Evolutionary conservation across 2,888 invertebrate species (phyloP).

Genomic region (Sinodicranocentrus sp.): DNA sequence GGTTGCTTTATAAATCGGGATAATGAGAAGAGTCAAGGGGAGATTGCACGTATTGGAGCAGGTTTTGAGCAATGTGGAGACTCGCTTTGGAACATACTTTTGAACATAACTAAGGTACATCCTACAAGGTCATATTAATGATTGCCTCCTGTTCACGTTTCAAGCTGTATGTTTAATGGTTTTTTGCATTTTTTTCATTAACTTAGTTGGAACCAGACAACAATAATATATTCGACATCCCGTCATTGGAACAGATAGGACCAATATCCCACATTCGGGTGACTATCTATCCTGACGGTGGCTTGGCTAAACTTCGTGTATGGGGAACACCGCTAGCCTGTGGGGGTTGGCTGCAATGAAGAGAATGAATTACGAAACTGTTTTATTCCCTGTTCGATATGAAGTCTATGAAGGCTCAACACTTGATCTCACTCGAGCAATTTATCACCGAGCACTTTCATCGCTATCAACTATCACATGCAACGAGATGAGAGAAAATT

Average conservation of each 20-base stretch:
- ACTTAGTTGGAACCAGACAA: conserved; percentile 61
- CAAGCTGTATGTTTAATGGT: too few species aligned
- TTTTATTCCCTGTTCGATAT: too few species aligned
- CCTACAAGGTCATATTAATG: not conserved
- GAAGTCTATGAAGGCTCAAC: too few species aligned
- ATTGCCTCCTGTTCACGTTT: not conserved
- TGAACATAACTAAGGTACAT: conserved; percentile 81
- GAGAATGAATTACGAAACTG: too few species aligned
- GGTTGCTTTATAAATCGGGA: conserved; percentile 77
- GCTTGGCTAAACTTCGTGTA: conserved; percentile 82
- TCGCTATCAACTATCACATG: too few species aligned
- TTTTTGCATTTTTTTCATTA: not conserved
- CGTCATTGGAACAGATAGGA: conserved; percentile 36
- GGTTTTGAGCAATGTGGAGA: conserved; percentile 32
- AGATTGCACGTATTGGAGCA: conserved; percentile 52
- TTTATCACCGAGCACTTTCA: too few species aligned
- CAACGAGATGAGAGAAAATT: too few species aligned
- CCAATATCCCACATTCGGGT: conserved; percentile 81
- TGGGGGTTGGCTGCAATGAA: too few species aligned
- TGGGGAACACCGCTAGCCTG: conserved; percentile 78
- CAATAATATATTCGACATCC: conserved; percentile 54
- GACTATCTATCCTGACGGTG: conserved; percentile 84
- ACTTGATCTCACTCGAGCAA: too few species aligned
- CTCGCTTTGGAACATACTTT: conserved; percentile 80
- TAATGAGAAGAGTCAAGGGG: conserved; percentile 16